phyloP scores from a whole-genome alignment of 2,797 vertebrate species.

The Telmatherina bonti region DNA sequence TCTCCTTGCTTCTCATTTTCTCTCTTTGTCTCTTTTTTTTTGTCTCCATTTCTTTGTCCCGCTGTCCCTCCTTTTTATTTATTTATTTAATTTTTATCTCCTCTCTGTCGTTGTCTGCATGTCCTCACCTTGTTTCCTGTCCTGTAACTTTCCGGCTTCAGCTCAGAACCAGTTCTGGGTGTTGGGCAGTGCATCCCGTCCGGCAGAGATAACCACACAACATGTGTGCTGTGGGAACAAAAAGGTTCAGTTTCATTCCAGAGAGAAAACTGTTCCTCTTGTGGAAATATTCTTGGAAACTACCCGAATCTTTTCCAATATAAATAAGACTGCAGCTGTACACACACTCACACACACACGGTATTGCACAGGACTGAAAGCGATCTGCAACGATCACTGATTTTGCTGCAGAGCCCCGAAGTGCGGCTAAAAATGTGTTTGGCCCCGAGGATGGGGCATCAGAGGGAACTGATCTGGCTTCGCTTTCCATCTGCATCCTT shows the following conservation, averaged over 20 bases:
- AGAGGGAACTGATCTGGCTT: conserved; percentile 5
- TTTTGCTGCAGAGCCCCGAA: conserved; percentile 18
- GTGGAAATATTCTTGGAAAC: conserved; percentile 70
- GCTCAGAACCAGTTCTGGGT: neutral
- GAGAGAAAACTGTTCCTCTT: conserved; percentile 45
- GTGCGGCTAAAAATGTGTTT: conserved; percentile 14
- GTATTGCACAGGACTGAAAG: conserved; percentile 19
- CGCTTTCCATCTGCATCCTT: neutral
- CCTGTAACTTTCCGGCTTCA: neutral
- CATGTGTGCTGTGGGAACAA: conserved; percentile 73
- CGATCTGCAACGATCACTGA: conserved; percentile 31
- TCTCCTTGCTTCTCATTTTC: neutral
- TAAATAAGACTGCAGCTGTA: conserved; percentile 65
- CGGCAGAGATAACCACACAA: conserved; percentile 4
- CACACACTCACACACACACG: conserved; percentile 42
- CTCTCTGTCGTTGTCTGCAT: neutral
- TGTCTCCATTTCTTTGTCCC: neutral
- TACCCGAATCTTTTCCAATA: conserved; percentile 65
- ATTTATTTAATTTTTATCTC: neutral
- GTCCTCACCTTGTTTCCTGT: neutral
- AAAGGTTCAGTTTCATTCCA: conserved; percentile 47
- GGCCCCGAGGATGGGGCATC: neutral
- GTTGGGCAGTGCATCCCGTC: conserved; percentile 2
- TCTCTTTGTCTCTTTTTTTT: neutral
- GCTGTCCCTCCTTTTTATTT: neutral